Evolutionary conservation across 2,888 invertebrate genomes (phyloP), one percentile per base, ranked within the genome.

Genomic region (Girardia tigrina): DNA sequence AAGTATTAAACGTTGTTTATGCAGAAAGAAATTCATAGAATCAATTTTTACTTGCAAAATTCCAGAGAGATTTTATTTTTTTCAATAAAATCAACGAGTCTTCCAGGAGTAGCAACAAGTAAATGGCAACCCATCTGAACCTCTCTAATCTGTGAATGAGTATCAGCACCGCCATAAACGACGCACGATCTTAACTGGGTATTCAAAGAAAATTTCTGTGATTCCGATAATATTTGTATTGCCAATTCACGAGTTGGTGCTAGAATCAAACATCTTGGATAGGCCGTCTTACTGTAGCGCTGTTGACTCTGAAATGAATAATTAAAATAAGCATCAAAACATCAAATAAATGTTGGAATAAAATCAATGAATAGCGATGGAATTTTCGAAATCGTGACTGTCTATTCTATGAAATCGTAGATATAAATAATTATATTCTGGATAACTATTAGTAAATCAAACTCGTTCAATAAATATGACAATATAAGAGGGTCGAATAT

Each of bases 141-240:
- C 83, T 95, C 94, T 78, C 92, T 89, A 88, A 94, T 90, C 79
- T 97, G 95, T 78, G 89, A 88, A 78, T 88, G 89, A 79, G 94
- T 90, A 82, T 93, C 91, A 69, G 94, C 90, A 16, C 97, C 97
- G 78, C 94, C 97, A 83, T 98, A 98, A 85, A 98, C 91, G 78
- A 98, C 94, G 82, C 94, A 94, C 2, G 97, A 94, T 78, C 94
- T 90, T 84, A 98, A 91, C 79, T 91, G 90, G n/a, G 95, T 92
- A 81, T 98, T 69, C 29, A 77, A 77, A 71, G 77, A 26, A 75
- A 77, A 75, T 81, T 99, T 99, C 80, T 93, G 90, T 80, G 97
- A 92, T 86, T 99, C 98, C 81, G 97, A 95, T 83, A 91, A 95
- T 82, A 99, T 99, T 87, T 98, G 98, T n/a, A 94, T 94, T 79